A percentile compares a stretch with the other conserved stretches of the same genome.
phyloP scores from a whole-genome alignment of 2,113 vertebrate genomes.

The Porphyrio hochstetteri region DNA sequence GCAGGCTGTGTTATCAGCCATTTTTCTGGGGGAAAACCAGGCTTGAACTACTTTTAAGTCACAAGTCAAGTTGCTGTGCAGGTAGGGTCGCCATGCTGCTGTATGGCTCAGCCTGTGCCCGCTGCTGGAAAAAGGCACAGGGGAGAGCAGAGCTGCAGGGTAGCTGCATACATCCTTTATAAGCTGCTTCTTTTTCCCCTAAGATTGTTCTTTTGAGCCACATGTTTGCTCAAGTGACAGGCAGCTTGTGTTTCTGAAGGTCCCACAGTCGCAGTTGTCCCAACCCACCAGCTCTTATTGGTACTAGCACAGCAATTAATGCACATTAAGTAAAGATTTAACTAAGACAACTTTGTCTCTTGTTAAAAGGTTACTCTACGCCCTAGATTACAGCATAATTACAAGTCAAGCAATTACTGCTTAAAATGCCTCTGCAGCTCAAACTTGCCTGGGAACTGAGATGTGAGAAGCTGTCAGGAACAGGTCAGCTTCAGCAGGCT shows the following conservation, averaged over 20 bases:
- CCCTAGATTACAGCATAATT: background rate
- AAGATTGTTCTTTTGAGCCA: background rate
- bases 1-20: background rate
- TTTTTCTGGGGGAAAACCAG: background rate
- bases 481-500: background rate
- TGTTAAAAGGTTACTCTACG: background rate
- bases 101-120: fast-evolving
- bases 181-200: no score
- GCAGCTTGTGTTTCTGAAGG: background rate
- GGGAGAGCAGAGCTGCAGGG: background rate
- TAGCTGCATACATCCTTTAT: no score
- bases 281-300: background rate
- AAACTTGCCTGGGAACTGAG: background rate
- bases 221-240: background rate
- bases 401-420: background rate
- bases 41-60: background rate
- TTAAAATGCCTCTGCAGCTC: background rate
- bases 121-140: background rate
- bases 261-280: background rate
- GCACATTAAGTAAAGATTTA: background rate
- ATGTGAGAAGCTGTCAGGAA: background rate
- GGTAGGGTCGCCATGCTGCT: background rate
- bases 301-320: background rate
- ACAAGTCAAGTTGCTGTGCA: background rate
- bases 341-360: background rate